phyloP scores from a whole-genome alignment of 2,797 vertebrate genomes.

The Rhyacichthys aspro region DNA sequence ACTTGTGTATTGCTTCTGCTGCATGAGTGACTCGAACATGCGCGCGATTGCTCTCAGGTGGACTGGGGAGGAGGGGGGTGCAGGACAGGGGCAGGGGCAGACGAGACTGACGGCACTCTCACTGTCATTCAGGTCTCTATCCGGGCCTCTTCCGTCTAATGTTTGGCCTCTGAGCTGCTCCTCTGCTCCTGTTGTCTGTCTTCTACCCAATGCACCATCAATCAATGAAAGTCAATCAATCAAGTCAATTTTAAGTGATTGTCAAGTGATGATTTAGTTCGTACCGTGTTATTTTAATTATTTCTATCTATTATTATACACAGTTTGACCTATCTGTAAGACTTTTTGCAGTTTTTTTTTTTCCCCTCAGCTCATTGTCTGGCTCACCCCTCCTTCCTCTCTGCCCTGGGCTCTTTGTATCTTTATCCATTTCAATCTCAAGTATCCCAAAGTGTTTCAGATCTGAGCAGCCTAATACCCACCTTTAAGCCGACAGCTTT shows the following conservation, averaged over 20 bases:
- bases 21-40: conserved; percentile 93
- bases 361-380: conserved; percentile 59
- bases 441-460: conserved; percentile 83
- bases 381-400: conserved; percentile 10
- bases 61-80: conserved; percentile 50
- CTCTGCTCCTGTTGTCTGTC: conserved; percentile 14
- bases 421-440: conserved; percentile 81
- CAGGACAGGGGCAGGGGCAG: conserved; percentile 76
- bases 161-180: conserved; percentile 1
- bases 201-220: neutral
- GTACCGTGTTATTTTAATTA: too few species aligned
- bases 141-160: conserved; percentile 44
- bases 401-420: conserved; percentile 69
- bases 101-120: conserved; percentile 85
- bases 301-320: neutral
- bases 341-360: conserved; percentile 4
- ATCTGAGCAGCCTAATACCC: conserved; percentile 69
- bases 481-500: conserved; percentile 68
- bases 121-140: conserved; percentile 51
- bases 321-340: neutral
- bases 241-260: too few species aligned
- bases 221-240: conserved; percentile 6
- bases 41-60: conserved; percentile 94
- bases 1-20: conserved; percentile 94
- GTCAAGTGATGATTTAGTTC: too few species aligned